These are phyloP conservation scores for Barnardius zonarius DNA, from an alignment of 2,113 vertebrate genomes.

Conservation along the genomic window DNA sequence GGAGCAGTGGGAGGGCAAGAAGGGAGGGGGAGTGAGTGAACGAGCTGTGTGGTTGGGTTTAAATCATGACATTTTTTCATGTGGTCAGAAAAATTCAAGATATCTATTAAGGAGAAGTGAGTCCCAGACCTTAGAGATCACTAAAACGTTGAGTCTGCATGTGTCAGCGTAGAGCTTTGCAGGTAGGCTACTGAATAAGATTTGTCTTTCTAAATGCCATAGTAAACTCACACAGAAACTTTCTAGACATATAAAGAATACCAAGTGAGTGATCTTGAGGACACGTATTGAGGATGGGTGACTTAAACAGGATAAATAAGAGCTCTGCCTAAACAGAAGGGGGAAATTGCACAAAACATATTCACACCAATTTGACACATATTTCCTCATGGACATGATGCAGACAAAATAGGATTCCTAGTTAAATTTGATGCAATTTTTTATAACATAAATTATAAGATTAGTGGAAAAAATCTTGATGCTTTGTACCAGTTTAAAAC, in stretches of 20 bases:
- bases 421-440: neutral
- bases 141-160: neutral
- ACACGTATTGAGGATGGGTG: neutral
- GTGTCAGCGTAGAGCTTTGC: neutral
- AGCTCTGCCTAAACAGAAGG: neutral
- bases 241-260: neutral
- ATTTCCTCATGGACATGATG: neutral
- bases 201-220: neutral
- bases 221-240: neutral
- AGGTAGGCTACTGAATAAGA: neutral
- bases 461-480: neutral
- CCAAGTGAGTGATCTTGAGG: neutral
- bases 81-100: neutral
- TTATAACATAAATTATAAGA: neutral
- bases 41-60: too few relatives aligned
- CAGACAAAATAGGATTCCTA: neutral
- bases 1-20: too few relatives aligned
- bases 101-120: neutral
- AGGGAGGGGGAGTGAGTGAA: too few relatives aligned
- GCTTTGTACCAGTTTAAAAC: neutral
- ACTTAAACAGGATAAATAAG: neutral
- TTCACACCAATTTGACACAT: neutral
- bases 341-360: neutral
- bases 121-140: neutral
- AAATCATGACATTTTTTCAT: neutral